These are phyloP conservation scores for Sciurus niger DNA, from an alignment of 2,113 vertebrate species.

Conservation along the genomic window DNA sequence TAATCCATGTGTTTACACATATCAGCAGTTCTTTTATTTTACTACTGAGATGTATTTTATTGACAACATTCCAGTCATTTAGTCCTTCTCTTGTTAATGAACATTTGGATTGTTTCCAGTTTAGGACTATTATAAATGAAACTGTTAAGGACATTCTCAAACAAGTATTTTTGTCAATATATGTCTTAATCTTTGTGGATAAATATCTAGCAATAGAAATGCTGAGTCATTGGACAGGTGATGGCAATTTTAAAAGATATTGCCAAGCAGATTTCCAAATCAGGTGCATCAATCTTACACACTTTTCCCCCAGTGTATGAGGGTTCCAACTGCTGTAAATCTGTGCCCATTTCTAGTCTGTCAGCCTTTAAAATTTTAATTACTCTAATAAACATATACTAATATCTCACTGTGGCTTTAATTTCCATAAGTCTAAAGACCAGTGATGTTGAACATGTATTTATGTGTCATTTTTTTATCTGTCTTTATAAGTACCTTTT, in stretches of 20 bases:
- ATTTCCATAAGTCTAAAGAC: neutral
- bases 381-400: neutral
- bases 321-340: neutral
- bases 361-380: constrained; percentile 19
- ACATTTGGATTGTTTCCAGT: neutral
- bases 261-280: neutral
- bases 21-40: neutral
- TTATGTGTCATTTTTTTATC: constrained; percentile 3
- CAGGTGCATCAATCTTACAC: constrained; percentile 7
- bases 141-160: neutral
- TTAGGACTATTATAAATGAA: neutral
- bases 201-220: neutral
- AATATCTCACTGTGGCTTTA: neutral
- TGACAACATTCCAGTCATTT: neutral
- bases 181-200: constrained; percentile 18
- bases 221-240: neutral
- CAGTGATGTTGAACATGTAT: neutral
- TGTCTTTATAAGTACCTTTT: neutral
- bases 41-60: neutral
- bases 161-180: constrained; percentile 9
- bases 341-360: neutral
- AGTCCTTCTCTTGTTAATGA: neutral
- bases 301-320: neutral
- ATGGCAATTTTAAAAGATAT: neutral
- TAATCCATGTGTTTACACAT: neutral